Base-by-base conservation (phyloP, 2,113 vertebrate genomes). In the Heloderma charlesbogerti region DNA sequence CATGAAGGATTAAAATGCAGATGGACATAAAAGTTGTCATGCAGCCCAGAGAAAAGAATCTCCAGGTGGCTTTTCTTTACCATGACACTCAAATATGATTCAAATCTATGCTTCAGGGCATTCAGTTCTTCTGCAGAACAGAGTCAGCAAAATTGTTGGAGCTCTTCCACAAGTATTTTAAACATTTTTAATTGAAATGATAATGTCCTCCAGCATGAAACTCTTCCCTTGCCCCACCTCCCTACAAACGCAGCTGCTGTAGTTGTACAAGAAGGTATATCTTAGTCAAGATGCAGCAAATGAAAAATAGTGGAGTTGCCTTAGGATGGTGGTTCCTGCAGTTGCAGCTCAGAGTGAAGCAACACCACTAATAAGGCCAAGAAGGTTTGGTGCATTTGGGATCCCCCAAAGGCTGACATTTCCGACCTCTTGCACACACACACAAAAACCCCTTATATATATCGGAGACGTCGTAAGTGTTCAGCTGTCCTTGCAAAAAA, bases 1-100 rank as follows among this genome's bases (percentile, higher is more conserved):
- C 90, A 92, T 94, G 40, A 86, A 90, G 86, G 84, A 90, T 80
- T 95, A 80, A 95, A 94, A 84, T 94, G 45, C 86, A 95, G 87
- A 94, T 93, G 89, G 86, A 95, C 0, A 0, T 95, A 96, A 95
- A 95, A 94, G 74, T 94, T 95, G 85, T 95, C 87, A 93, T 31
- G 29, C n/a, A 95, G 86, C 86, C 94, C 92, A 93, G 82, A 67
- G 93, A 91, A 34, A 80, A 37, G 79, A 37, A 7, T 94, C 87
- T 95, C 92, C 82, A 86, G 80, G 91, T 95, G 89, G n/a, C 74
- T 90, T 93, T 88, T 91, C 91, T 48, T 72, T 94, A 95, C 87
- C n/a, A 87, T 63, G 92, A 60, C 90, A 95, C 91, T 88, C 89
- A 91, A 6, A 51, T 90, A 79, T n/a, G 90, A 92, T 92, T 95